A percentile compares a stretch with the other conserved stretches of the same genome.
Evolutionary conservation across 2,888 invertebrate species (phyloP).

Genomic region (Barypeithes pellucidus): DNA sequence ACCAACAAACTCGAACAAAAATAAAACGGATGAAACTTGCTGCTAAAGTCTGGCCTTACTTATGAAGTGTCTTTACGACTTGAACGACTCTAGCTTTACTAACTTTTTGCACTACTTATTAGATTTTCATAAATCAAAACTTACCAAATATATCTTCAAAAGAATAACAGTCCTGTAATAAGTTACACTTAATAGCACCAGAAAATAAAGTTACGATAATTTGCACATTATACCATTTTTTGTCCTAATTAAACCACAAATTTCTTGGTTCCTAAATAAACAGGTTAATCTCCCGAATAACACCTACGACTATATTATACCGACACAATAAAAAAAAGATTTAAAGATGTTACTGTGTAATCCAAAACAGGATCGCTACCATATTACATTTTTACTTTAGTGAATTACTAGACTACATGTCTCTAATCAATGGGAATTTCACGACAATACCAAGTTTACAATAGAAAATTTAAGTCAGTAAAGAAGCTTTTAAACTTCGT

Average conservation of each 20-base stretch:
- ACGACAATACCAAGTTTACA: too few relatives aligned
- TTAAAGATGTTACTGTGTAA: conserved; percentile 13
- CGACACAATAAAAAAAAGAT: conserved; percentile 36
- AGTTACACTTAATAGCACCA: background rate
- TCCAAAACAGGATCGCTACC: conserved; percentile 20
- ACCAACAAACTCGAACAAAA: too few relatives aligned
- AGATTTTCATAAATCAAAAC: too few relatives aligned
- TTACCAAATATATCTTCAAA: background rate
- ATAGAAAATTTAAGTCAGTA: too few relatives aligned
- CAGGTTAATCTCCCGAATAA: conserved; percentile 29
- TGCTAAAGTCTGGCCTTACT: too few relatives aligned
- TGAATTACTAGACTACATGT: background rate
- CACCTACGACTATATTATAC: conserved; percentile 34
- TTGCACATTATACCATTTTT: background rate
- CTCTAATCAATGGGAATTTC: background rate
- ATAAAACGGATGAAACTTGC: too few relatives aligned
- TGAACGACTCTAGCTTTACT: too few relatives aligned
- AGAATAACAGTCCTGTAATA: background rate
- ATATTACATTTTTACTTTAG: conserved; percentile 20
- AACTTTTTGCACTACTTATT: too few relatives aligned
- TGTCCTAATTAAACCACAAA: conserved; percentile 8
- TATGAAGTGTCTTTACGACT: too few relatives aligned
- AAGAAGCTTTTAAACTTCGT: too few relatives aligned
- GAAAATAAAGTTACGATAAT: background rate
- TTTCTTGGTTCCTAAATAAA: conserved; percentile 16